A percentile compares a stretch with the other conserved stretches of the same genome.
Evolutionary conservation across 2,113 vertebrate species (phyloP).

Genomic region (Chaenogobius annularis): DNA sequence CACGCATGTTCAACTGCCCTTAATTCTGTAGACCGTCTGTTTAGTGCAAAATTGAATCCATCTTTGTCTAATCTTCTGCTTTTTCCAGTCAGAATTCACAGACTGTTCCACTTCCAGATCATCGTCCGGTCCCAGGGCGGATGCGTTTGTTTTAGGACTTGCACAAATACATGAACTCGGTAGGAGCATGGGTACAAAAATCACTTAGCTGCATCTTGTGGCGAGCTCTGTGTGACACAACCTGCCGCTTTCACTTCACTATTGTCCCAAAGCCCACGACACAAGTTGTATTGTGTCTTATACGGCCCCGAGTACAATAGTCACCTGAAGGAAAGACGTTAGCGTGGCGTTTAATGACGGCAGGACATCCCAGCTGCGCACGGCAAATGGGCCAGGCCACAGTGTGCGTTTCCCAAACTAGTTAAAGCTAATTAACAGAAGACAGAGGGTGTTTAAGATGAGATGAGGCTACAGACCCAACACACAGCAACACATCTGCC

Average conservation of each 20-base stretch:
- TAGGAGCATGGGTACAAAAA: no score
- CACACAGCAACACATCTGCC: neutral
- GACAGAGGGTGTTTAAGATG: conserved; percentile 3
- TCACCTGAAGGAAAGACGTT: conserved; percentile 42
- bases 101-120: no score
- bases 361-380: conserved; percentile 46
- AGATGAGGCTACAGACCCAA: neutral
- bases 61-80: no score
- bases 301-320: conserved; percentile 49
- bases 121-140: no score
- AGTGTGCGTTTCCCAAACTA: neutral
- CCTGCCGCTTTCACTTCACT: conserved; percentile 67
- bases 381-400: neutral
- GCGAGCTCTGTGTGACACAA: neutral
- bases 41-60: no score
- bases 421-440: conserved; percentile 41
- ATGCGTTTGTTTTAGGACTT: no score
- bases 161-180: no score
- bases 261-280: conserved; percentile 55
- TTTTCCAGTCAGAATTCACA: no score
- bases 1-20: no score
- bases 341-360: conserved; percentile 50
- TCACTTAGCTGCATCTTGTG: no score
- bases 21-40: no score
- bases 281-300: conserved; percentile 57